Percentiles rank a stretch among this genome's conserved stretches.
These are phyloP conservation scores for Chloropsis hardwickii DNA, from an alignment of 2,113 vertebrate species.

Conservation along the genomic window DNA sequence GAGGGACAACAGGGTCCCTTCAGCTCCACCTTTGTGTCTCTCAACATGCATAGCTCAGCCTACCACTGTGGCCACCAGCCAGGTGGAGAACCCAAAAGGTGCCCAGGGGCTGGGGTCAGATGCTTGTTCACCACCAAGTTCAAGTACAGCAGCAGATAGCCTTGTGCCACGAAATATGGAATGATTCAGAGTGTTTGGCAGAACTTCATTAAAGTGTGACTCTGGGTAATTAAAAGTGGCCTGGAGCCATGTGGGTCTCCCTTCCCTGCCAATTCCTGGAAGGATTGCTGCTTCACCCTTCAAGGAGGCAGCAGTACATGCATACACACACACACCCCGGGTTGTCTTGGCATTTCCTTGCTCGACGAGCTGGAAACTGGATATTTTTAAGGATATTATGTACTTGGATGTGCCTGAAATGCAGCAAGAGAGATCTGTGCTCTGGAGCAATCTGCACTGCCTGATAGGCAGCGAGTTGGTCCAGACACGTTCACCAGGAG, in stretches of 20 bases:
- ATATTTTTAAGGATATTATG: not conserved
- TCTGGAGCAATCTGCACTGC: not conserved
- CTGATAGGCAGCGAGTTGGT: not conserved
- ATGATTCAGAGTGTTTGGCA: not conserved
- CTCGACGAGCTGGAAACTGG: not conserved
- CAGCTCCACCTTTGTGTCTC: not conserved
- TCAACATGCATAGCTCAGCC: not conserved
- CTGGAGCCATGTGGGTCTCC: not conserved
- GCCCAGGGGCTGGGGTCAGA: not conserved
- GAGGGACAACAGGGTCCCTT: not conserved
- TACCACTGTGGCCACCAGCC: not conserved
- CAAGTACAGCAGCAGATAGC: not conserved
- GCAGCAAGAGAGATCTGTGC: not conserved
- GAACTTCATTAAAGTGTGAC: not conserved
- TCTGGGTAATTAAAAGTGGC: slow-evolving; percentile 46
- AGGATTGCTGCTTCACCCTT: not conserved
- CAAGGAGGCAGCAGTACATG: not conserved
- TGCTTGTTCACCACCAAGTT: not conserved
- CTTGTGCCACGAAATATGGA: not conserved
- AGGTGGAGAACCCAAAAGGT: not conserved
- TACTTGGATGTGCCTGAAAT: not conserved
- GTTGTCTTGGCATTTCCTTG: not conserved
- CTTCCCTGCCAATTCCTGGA: not conserved
- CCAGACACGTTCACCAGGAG: not conserved
- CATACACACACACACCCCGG: not conserved